Conservation (phyloP, 2,797 vertebrate species). For the Erethizon dorsatum region DNA sequence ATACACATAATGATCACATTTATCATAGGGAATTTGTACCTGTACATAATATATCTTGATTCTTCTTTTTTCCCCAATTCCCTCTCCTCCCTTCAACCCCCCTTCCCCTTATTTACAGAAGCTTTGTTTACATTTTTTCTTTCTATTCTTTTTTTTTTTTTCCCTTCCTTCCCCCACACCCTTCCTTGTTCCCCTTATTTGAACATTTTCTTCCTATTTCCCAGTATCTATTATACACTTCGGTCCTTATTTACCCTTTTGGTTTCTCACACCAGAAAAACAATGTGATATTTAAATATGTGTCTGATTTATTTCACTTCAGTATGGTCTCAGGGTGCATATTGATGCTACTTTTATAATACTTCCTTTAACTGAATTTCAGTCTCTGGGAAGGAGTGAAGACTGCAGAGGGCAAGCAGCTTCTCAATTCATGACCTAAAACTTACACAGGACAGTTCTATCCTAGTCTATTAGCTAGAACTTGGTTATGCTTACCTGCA, state of each 20-base stretch:
- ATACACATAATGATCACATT: not conserved
- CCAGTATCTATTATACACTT: not conserved
- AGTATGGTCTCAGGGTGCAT: not conserved
- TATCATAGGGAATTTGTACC: not conserved
- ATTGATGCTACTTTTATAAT: not conserved
- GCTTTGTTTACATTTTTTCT: not conserved
- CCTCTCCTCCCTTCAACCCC: not conserved
- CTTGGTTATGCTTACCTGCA: not conserved
- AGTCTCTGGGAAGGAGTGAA: not conserved
- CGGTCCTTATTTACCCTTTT: not conserved
- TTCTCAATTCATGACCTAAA: not conserved
- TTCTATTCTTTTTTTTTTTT: not conserved
- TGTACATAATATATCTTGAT: not conserved
- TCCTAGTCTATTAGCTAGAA: not conserved
- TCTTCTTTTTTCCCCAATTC: not conserved
- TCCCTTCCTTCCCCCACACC: not conserved
- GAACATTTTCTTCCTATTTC: not conserved
- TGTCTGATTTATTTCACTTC: not conserved
- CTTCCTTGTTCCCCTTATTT: not conserved
- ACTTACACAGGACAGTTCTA: not conserved
- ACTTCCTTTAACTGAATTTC: conserved; percentile 4
- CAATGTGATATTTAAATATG: not conserved
- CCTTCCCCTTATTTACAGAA: not conserved
- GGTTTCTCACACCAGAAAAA: not conserved
- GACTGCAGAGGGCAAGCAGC: not conserved